Percentiles rank a stretch among this genome's conserved stretches.
Evolutionary conservation across 2,888 invertebrate genomes (phyloP).

Genomic region (Imbricaverruca yamaguchii): DNA sequence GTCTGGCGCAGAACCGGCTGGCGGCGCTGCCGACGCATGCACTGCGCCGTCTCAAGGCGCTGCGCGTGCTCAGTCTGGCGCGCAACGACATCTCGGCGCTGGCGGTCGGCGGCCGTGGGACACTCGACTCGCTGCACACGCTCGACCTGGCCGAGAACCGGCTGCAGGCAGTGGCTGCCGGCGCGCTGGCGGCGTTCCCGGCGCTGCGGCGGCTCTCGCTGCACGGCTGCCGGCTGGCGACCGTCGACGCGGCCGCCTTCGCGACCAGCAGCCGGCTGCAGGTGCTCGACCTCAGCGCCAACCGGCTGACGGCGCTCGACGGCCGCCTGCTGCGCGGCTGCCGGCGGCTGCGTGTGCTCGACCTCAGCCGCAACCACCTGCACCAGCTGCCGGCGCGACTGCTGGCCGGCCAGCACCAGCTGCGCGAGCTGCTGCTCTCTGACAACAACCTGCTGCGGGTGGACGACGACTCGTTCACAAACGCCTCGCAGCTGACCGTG

Average conservation of each 20-base stretch:
- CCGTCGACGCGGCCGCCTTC: constrained; percentile 69
- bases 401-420: constrained; percentile 67
- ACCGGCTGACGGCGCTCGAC: constrained; percentile 40
- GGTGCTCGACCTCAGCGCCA: constrained; percentile 77
- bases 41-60: constrained; percentile 56
- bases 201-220: constrained; percentile 64
- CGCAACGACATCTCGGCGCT: constrained; percentile 66
- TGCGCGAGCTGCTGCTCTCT: constrained; percentile 73
- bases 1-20: constrained; percentile 81
- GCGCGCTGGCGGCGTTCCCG: constrained; percentile 72
- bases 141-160: constrained; percentile 80
- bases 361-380: constrained; percentile 81
- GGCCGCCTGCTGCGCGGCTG: constrained; percentile 64
- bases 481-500: constrained; percentile 32
- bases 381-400: constrained; percentile 69
- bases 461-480: constrained; percentile 28
- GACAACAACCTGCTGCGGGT: constrained; percentile 60
- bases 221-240: constrained; percentile 73
- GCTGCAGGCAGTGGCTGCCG: constrained; percentile 64
- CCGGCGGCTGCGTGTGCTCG: constrained; percentile 67
- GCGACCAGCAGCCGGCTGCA: constrained; percentile 63
- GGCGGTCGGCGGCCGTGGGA: constrained; percentile 56
- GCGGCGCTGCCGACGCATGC: constrained; percentile 72
- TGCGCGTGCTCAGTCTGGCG: constrained; percentile 64
- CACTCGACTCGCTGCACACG: constrained; percentile 61